A percentile compares a stretch with the other conserved stretches of the same genome.
These are phyloP conservation scores for Mormyrus lacerda DNA, from an alignment of 2,113 vertebrate genomes.

Conservation along the genomic window DNA sequence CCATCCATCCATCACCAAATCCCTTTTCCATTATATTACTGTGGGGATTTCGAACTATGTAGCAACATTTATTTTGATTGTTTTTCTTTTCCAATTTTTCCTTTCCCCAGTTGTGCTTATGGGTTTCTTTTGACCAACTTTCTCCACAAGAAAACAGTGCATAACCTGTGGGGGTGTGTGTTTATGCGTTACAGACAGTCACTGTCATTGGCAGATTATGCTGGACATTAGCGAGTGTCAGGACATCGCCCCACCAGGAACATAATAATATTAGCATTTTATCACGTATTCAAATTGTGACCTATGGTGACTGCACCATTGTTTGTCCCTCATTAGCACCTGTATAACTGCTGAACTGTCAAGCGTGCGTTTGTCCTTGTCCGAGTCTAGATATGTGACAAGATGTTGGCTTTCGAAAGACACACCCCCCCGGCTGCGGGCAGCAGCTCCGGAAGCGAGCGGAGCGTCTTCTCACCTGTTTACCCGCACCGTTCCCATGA, in stretches of 20 bases:
- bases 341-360: neutral
- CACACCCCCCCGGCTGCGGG: neutral
- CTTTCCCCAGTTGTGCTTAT: neutral
- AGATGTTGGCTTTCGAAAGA: neutral
- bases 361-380: neutral
- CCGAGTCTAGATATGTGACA: neutral
- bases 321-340: neutral
- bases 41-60: neutral
- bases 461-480: slow-evolving; percentile 45
- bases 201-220: neutral
- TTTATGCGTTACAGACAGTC: slow-evolving; percentile 37
- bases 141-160: slow-evolving; percentile 43
- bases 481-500: slow-evolving; percentile 56
- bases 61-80: neutral
- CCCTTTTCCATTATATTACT: neutral
- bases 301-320: slow-evolving; percentile 40
- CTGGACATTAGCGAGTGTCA: neutral
- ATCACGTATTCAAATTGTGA: neutral
- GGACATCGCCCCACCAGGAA: neutral
- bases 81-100: neutral
- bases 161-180: slow-evolving; percentile 49
- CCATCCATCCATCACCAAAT: neutral
- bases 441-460: neutral
- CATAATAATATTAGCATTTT: neutral
- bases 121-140: neutral